A percentile compares a stretch with the other conserved stretches of the same genome.
phyloP scores from a whole-genome alignment of 2,113 vertebrate genomes.

The Numenius arquata region DNA sequence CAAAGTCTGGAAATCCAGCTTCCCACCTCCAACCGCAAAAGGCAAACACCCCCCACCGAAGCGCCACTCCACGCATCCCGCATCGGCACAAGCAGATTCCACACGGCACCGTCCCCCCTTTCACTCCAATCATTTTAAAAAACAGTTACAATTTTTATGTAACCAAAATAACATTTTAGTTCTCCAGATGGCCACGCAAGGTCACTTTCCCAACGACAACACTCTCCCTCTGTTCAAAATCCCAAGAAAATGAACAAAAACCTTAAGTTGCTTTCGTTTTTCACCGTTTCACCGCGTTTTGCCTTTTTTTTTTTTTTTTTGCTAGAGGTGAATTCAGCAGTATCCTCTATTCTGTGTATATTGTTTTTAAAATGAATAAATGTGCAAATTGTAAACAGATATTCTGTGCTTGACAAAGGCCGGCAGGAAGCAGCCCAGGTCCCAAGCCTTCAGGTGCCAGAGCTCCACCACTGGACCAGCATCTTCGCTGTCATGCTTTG shows the following conservation, averaged over 20 bases:
- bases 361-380: not conserved
- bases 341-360: not conserved
- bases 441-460: not conserved
- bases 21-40: not conserved
- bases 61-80: not conserved
- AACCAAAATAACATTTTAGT: not conserved
- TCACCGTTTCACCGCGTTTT: not conserved
- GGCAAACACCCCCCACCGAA: fast-evolving
- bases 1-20: not conserved
- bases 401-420: not conserved
- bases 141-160: not conserved
- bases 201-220: not conserved
- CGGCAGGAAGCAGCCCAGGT: not conserved
- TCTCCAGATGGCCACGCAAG: not conserved
- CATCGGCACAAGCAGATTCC: not conserved
- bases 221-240: not conserved
- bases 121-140: not conserved
- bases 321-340: not conserved
- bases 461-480: not conserved
- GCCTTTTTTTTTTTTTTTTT: not conserved
- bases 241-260: not conserved
- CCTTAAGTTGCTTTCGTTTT: not conserved
- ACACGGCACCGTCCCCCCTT: not conserved
- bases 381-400: not conserved
- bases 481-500: not conserved